Evolutionary conservation across 2,113 vertebrate species (phyloP).

Genomic region (Hipposideros armiger): DNA sequence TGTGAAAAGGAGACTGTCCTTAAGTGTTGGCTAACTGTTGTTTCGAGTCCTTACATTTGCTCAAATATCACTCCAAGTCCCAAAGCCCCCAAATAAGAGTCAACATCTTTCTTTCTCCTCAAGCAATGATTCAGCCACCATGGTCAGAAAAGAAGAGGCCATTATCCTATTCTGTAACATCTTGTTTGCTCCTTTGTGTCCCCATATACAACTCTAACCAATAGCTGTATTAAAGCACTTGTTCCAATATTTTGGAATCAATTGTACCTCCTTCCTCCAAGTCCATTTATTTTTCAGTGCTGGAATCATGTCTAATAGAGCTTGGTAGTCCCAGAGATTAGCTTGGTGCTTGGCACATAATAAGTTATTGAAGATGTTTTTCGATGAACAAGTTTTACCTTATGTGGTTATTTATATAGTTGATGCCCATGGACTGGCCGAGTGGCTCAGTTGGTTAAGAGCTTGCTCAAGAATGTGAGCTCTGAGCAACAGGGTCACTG

Average conservation of each 20-base stretch:
- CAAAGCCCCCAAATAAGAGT: slow-evolving; percentile 5
- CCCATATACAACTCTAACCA: neutral
- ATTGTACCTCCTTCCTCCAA: neutral
- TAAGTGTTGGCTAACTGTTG: neutral
- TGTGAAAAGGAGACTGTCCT: neutral
- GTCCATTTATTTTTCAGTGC: neutral
- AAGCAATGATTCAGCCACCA: neutral
- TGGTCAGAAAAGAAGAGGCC: neutral
- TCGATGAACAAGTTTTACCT: neutral
- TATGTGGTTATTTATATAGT: neutral
- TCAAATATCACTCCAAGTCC: neutral
- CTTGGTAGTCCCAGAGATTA: neutral
- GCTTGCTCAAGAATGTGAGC: too few species aligned
- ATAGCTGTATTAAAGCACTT: neutral
- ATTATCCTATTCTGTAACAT: neutral
- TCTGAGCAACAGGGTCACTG: too few species aligned
- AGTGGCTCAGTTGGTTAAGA: too few species aligned
- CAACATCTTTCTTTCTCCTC: neutral
- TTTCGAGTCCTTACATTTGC: neutral
- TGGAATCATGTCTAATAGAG: neutral
- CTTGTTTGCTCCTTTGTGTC: neutral
- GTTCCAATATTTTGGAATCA: neutral
- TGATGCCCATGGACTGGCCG: neutral
- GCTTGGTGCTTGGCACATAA: neutral
- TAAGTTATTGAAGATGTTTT: neutral